Evolutionary conservation across 2,888 invertebrate species (phyloP).

Genomic region (Rhopalosiphum nymphaeae): DNA sequence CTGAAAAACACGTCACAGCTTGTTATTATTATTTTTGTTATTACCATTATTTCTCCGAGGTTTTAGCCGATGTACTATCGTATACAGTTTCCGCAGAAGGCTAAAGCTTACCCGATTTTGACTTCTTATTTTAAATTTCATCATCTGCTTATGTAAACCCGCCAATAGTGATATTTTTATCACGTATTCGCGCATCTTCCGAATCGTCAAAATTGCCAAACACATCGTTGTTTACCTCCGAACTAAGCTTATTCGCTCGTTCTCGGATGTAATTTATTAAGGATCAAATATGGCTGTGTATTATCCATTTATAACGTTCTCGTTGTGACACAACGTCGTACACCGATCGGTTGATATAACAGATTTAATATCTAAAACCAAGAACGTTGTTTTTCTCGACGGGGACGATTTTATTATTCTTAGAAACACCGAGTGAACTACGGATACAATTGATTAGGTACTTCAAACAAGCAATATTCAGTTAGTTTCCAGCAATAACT

Average conservation of each 20-base stretch:
- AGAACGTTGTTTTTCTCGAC: background rate
- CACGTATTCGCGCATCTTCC: background rate
- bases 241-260: background rate
- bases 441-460: background rate
- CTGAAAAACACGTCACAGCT: background rate
- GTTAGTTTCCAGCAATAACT: background rate
- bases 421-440: background rate
- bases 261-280: conserved; percentile 2
- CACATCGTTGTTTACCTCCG: background rate
- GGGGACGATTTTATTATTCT: background rate
- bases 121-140: conserved; percentile 21
- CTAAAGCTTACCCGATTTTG: background rate
- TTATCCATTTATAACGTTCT: background rate
- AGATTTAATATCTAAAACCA: background rate
- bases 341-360: background rate
- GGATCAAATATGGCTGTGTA: background rate
- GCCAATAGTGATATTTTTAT: background rate
- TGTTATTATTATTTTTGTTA: background rate
- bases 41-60: background rate
- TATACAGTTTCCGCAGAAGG: background rate
- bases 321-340: background rate
- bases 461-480: background rate
- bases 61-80: background rate
- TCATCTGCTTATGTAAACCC: conserved; percentile 14
- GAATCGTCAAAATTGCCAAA: conserved; percentile 1